Evolutionary conservation across 1,140 invertebrate species (phyloP).

Genomic region (Drosophila truncata): DNA sequence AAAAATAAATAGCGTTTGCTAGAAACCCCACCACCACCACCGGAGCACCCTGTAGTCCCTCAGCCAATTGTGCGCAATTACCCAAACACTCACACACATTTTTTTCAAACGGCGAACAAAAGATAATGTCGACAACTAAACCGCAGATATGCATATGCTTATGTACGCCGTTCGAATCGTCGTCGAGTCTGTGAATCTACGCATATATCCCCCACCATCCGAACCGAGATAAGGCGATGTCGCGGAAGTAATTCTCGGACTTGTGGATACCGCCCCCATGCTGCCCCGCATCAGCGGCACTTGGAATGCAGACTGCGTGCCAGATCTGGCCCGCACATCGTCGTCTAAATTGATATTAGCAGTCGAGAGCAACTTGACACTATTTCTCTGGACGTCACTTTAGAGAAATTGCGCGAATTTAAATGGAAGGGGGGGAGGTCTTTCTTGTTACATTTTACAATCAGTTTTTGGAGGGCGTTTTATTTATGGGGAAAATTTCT

Average conservation of each 20-base stretch:
- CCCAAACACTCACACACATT: constrained; percentile 36
- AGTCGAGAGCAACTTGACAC: constrained; percentile 46
- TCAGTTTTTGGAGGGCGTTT: constrained; percentile 9
- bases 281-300: constrained; percentile 22
- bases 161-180: constrained; percentile 23
- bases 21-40: constrained; percentile 7
- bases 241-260: constrained; percentile 56
- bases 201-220: constrained; percentile 23
- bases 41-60: constrained; percentile 61
- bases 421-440: background rate
- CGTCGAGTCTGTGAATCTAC: constrained; percentile 1
- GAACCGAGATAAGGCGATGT: constrained; percentile 35
- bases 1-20: constrained; percentile 58
- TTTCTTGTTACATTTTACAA: constrained; percentile 4
- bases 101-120: constrained; percentile 49
- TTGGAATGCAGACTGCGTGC: constrained; percentile 68
- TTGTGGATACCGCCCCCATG: constrained; percentile 43
- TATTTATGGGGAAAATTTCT: background rate
- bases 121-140: constrained; percentile 63
- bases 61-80: constrained; percentile 77
- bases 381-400: constrained; percentile 29
- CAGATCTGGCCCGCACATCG: constrained; percentile 20
- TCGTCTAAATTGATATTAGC: constrained; percentile 43
- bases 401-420: constrained; percentile 20
- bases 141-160: constrained; percentile 53